phyloP scores from a whole-genome alignment of 2,888 invertebrate species.

The Caenorhabditis afra region DNA sequence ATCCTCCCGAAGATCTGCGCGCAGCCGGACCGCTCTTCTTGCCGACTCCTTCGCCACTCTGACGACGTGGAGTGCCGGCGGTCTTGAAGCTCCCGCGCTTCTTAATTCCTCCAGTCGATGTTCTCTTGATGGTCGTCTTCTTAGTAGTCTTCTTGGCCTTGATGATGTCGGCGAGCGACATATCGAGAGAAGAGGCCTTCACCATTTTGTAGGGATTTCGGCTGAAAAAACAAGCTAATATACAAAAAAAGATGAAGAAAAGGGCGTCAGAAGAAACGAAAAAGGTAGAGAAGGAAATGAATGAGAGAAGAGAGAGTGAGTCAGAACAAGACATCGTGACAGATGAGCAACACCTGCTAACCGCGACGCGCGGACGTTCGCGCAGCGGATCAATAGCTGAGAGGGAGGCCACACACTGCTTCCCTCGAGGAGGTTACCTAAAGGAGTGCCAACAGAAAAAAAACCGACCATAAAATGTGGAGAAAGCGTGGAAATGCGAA shows the following conservation, averaged over 20 bases:
- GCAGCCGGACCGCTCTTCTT: background rate
- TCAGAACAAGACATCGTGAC: background rate
- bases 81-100: constrained; percentile 8
- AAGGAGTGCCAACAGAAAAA: too few relatives aligned
- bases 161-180: constrained; percentile 45
- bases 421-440: too few relatives aligned
- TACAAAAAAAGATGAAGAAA: background rate
- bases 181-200: constrained; percentile 38
- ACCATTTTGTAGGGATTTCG: constrained; percentile 28
- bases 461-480: too few relatives aligned
- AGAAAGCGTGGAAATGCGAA: too few relatives aligned
- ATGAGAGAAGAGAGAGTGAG: background rate
- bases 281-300: background rate
- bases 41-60: constrained; percentile 21
- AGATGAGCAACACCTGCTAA: too few relatives aligned
- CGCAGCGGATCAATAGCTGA: too few relatives aligned
- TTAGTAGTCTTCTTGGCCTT: constrained; percentile 23
- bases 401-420: too few relatives aligned
- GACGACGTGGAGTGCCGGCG: constrained; percentile 31
- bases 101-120: constrained; percentile 24
- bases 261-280: constrained; percentile 1
- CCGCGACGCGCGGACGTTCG: too few relatives aligned
- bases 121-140: constrained; percentile 19
- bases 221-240: constrained; percentile 27
- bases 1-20: too few relatives aligned